Evolutionary conservation across 1,140 invertebrate genomes (phyloP).

Genomic region (Psix sp.): DNA sequence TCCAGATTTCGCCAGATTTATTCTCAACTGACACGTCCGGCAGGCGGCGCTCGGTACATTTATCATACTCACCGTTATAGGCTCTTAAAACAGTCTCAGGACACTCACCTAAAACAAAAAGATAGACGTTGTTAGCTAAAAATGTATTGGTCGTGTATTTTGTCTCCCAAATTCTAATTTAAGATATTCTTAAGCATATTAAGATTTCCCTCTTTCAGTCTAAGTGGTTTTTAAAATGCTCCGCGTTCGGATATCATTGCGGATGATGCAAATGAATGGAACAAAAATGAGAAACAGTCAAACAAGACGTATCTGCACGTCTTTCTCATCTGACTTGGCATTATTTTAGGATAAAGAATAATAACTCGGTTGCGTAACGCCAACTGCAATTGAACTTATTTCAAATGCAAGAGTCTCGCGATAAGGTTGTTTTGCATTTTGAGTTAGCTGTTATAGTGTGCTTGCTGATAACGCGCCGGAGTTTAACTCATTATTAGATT

Average conservation of each 20-base stretch:
- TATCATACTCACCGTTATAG: conserved; percentile 1
- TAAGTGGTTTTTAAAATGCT: too few relatives aligned
- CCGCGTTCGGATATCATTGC: too few relatives aligned
- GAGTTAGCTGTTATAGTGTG: conserved; percentile 1
- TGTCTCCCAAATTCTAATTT: too few relatives aligned
- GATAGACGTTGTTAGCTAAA: not conserved
- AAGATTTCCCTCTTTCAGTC: too few relatives aligned
- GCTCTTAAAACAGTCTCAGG: not conserved
- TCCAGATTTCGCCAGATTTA: conserved; percentile 7
- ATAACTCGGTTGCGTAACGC: conserved; percentile 15
- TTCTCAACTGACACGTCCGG: not conserved
- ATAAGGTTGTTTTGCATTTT: conserved; percentile 42
- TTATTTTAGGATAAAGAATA: conserved; percentile 6
- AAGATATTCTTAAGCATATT: too few relatives aligned
- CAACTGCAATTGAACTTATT: conserved; percentile 28
- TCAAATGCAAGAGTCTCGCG: conserved; percentile 10
- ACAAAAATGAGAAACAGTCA: too few relatives aligned
- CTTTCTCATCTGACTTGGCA: too few relatives aligned
- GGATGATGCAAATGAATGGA: too few relatives aligned
- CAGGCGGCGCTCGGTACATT: conserved; percentile 15
- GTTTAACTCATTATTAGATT: conserved; percentile 31
- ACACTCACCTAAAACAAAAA: conserved; percentile 41
- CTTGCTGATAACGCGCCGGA: conserved; percentile 24
- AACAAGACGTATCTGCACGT: too few relatives aligned
- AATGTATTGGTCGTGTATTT: too few relatives aligned